Percentiles rank a stretch among this genome's conserved stretches.
Evolutionary conservation across 2,888 invertebrate species (phyloP).

Genomic region (Galeruca laticollis): DNA sequence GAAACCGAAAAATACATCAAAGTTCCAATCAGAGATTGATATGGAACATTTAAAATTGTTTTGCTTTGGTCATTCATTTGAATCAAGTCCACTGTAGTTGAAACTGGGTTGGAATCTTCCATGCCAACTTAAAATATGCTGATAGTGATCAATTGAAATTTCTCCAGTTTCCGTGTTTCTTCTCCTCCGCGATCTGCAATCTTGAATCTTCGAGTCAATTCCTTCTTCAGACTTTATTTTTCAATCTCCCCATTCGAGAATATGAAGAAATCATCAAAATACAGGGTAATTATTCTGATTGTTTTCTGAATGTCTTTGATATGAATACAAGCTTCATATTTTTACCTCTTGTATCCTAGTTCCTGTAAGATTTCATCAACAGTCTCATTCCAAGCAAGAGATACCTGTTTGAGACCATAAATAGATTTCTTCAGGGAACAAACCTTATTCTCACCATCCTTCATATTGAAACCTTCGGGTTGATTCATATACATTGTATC

Average conservation of each 20-base stretch:
- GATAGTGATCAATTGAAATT: background rate
- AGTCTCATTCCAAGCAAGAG: background rate
- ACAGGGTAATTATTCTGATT: no score
- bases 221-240: constrained; percentile 6
- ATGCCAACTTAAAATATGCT: background rate
- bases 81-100: constrained; percentile 9
- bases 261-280: background rate
- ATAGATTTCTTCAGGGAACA: background rate
- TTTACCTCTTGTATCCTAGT: background rate
- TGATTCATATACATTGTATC: background rate
- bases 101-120: constrained; percentile 3
- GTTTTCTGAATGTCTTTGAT: background rate
- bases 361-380: no score
- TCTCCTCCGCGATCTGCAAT: constrained; percentile 13
- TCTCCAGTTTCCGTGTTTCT: constrained; percentile 13
- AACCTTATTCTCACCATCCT: no score
- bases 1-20: background rate
- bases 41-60: no score
- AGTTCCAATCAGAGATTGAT: no score
- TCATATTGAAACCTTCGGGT: no score
- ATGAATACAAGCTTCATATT: background rate
- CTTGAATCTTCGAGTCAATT: constrained; percentile 19
- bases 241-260: background rate
- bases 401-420: constrained; percentile 11
- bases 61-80: no score